Evolutionary conservation across 2,113 vertebrate genomes (phyloP), one percentile per base, ranked within the genome.

Genomic region (Macrotus californicus): DNA sequence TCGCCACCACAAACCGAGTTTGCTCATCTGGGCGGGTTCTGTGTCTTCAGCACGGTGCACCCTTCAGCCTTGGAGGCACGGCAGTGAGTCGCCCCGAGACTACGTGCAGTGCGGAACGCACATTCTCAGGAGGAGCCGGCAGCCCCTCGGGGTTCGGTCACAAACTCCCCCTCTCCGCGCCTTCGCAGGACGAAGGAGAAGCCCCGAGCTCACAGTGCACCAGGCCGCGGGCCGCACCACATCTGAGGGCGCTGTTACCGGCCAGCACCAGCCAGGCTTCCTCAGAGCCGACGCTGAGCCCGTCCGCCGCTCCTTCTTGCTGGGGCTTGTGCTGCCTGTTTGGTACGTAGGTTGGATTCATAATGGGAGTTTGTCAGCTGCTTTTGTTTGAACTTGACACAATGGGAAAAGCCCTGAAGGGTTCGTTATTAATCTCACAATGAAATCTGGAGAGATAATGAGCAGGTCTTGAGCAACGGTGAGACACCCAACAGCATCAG

Each of bases 351-450:
- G 18, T 87, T 72, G 87, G 11, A 14, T 61, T 61, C 0, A 5
- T 88, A 97, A 97, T 96, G 94, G 89, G 91, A 97, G 94, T 92
- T 70, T 36, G 82, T 93, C 92, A 94, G 96, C 88, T 94, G 91
- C 67, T 96, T 94, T 89, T 96, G 89, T 94, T 85, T 96, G 94
- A 93, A 97, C 97, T 86, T 39, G 87, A 90, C 70, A 54, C 93
- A 76, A 16, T 97, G 96, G 91, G 94, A 93, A 98, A 98, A 93
- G 94, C 95, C 97, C 96, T 94, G 29, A 91, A 85, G 97, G 90
- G 97, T 94, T 96, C 96, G 97, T 92, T 85, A 87, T 89, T 92
- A 90, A 97, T 97, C 94, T 95, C 81, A 6, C 59, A 83, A 93
- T 85, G 86, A 87, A 95, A 97, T 94, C 95, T 97, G 72, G 97